Conservation (phyloP, 23 tunicate species). For the Halocynthia roretzi region DNA sequence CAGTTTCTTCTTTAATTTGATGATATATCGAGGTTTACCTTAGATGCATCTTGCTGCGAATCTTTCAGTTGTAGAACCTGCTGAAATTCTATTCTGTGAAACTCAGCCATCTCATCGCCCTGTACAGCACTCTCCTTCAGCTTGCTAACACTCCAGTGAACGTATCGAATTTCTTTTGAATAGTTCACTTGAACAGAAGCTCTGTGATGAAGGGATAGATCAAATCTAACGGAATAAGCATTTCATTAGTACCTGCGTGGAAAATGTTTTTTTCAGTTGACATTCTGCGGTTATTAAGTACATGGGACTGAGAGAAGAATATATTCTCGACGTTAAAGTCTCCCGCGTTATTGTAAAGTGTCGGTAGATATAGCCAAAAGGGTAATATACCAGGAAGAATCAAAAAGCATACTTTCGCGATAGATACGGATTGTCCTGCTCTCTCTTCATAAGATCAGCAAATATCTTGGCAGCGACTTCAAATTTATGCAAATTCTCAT, state of each 20-base stretch:
- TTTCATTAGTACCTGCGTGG: background rate
- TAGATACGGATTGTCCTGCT: conserved; percentile 28
- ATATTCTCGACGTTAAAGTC: no score
- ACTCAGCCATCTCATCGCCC: conserved; percentile 30
- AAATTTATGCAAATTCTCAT: conserved; percentile 3
- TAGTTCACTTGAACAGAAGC: conserved; percentile 9
- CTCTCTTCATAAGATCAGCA: conserved; percentile 20
- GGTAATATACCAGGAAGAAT: no score
- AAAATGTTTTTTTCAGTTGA: background rate
- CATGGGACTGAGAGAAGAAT: no score
- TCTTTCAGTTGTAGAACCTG: conserved; percentile 65
- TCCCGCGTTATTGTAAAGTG: no score
- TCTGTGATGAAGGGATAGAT: background rate
- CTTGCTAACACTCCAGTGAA: conserved; percentile 20
- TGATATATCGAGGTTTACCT: conserved; percentile 25
- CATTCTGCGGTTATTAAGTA: no score
- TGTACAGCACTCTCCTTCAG: conserved; percentile 21
- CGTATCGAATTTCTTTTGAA: conserved; percentile 19
- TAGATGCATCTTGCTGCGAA: conserved; percentile 55
- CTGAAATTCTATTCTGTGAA: conserved; percentile 42
- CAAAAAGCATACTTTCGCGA: conserved; percentile 11
- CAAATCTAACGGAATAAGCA: background rate
- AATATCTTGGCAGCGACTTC: conserved; percentile 2
- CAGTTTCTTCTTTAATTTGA: background rate
- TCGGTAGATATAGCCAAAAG: no score